Percentiles rank a stretch among this genome's conserved stretches.
phyloP scores from a whole-genome alignment of 2,113 vertebrate species.

The Gulo gulo region DNA sequence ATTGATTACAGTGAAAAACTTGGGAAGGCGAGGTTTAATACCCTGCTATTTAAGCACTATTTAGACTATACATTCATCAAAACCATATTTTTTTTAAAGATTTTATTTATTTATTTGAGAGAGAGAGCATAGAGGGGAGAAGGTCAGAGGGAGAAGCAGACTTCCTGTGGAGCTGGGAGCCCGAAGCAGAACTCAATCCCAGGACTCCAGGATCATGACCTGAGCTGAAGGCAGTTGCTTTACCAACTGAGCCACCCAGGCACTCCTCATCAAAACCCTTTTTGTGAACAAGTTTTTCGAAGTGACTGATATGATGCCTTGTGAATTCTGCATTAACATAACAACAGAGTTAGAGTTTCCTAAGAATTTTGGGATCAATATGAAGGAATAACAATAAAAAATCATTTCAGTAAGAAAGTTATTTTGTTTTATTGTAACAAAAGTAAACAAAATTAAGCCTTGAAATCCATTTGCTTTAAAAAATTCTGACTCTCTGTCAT shows the following conservation, averaged over 20 bases:
- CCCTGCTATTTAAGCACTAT: neutral
- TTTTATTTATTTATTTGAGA: too few relatives aligned
- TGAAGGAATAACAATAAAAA: neutral
- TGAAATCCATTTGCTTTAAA: conserved; percentile 19
- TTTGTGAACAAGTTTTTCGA: conserved; percentile 13
- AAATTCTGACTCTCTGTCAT: neutral
- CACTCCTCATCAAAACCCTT: neutral
- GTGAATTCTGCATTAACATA: conserved; percentile 38
- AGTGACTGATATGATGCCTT: neutral
- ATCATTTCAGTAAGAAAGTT: conserved; percentile 35
- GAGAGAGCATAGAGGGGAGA: too few relatives aligned
- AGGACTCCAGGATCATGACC: too few relatives aligned
- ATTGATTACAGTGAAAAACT: conserved; percentile 38
- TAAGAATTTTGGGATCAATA: neutral
- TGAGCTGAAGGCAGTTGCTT: too few relatives aligned
- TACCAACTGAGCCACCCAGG: too few relatives aligned
- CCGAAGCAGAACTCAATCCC: too few relatives aligned
- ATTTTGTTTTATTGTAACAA: neutral
- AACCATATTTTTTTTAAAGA: neutral
- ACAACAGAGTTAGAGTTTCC: neutral
- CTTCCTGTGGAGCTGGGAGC: too few relatives aligned
- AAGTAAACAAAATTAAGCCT: conserved; percentile 7
- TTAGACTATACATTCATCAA: neutral
- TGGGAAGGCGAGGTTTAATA: conserved; percentile 15
- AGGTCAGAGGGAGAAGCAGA: too few relatives aligned